Evolutionary conservation across 2,888 invertebrate genomes (phyloP).

Genomic region (Julus scandinavius): DNA sequence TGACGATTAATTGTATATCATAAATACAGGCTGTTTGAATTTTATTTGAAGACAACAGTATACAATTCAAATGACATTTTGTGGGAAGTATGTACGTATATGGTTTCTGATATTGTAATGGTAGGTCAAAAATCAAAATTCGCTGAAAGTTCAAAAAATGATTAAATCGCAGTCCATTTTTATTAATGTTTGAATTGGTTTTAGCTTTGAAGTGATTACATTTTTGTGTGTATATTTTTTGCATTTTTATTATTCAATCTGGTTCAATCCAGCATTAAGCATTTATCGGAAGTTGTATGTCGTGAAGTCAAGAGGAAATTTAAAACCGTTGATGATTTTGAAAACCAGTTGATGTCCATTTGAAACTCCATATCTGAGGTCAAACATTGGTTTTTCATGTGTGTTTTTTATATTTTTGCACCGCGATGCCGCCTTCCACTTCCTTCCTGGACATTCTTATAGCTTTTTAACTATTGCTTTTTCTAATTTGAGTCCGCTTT

Average conservation of each 20-base stretch:
- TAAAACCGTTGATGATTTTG: not conserved
- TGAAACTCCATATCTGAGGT: not conserved
- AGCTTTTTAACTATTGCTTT: not conserved
- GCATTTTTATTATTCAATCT: not conserved
- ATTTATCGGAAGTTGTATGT: not conserved
- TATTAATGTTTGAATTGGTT: no score
- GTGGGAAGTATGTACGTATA: no score
- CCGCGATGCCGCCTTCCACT: not conserved
- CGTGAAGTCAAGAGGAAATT: not conserved
- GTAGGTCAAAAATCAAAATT: no score
- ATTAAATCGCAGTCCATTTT: no score
- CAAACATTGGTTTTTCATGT: not conserved
- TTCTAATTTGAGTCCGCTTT: not conserved
- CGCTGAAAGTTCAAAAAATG: no score
- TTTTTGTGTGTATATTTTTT: no score
- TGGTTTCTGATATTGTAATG: no score
- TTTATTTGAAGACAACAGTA: no score
- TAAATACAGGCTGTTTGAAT: no score
- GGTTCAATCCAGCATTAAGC: not conserved
- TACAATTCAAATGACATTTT: no score
- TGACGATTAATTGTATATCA: no score
- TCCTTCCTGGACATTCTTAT: slow-evolving; percentile 25
- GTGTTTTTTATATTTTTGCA: not conserved
- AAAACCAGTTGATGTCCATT: not conserved
- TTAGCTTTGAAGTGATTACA: no score